Evolutionary conservation across 2,888 invertebrate species (phyloP).

Genomic region (Ormyrus nitidulus): DNA sequence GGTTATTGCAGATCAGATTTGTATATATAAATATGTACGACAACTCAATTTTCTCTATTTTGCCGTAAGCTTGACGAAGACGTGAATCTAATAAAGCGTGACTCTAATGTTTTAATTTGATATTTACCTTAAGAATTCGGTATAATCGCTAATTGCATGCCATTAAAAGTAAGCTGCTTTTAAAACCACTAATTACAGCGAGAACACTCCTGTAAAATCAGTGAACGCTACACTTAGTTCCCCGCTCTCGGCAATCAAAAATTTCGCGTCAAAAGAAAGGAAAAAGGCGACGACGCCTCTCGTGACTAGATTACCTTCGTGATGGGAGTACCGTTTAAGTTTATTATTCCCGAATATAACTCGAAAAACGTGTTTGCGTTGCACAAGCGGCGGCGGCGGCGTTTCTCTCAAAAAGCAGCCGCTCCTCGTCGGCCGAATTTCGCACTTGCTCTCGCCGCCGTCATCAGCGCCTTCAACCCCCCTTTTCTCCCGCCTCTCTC

Average conservation of each 20-base stretch:
- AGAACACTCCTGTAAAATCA: slow-evolving; percentile 27
- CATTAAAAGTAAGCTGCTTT: slow-evolving; percentile 25
- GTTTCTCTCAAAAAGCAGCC: not conserved
- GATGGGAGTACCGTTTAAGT: slow-evolving; percentile 44
- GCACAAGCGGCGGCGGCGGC: slow-evolving; percentile 23
- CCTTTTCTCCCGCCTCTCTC: not conserved
- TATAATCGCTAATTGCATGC: slow-evolving; percentile 23
- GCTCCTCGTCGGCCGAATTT: slow-evolving; percentile 14
- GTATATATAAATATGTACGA: no score
- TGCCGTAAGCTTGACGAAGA: not conserved
- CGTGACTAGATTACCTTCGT: slow-evolving; percentile 37
- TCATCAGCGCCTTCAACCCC: not conserved
- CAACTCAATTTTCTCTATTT: not conserved
- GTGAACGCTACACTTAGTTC: slow-evolving; percentile 16
- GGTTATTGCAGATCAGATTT: no score
- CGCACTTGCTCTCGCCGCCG: slow-evolving; percentile 9
- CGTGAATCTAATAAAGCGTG: no score
- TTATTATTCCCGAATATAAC: slow-evolving; percentile 40
- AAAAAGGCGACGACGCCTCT: slow-evolving; percentile 2
- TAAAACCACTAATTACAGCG: slow-evolving; percentile 24
- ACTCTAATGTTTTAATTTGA: no score
- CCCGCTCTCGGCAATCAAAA: slow-evolving; percentile 26
- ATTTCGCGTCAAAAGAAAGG: slow-evolving; percentile 16
- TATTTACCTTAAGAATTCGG: no score
- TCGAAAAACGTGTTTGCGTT: slow-evolving; percentile 47